Percentiles rank a stretch among this genome's conserved stretches.
phyloP scores from a whole-genome alignment of 2,113 vertebrate genomes.

The Pycnonotus jocosus region DNA sequence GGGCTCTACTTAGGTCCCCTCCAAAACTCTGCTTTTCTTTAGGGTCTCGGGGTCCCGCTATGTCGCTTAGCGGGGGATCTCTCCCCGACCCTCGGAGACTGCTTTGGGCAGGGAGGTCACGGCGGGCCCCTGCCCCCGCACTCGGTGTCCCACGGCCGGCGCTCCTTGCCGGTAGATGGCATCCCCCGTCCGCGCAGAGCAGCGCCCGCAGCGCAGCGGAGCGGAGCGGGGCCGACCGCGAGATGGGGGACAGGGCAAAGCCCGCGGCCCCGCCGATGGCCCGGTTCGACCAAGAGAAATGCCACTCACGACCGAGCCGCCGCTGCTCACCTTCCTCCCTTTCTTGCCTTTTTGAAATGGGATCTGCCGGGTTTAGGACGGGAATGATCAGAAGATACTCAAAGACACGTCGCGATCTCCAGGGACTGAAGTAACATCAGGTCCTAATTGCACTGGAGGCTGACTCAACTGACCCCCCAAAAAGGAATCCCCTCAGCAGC shows the following conservation, averaged over 20 bases:
- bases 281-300: fast-evolving
- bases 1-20: neutral
- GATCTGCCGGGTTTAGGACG: neutral
- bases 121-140: fast-evolving
- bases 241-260: neutral
- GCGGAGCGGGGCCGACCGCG: neutral
- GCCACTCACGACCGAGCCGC: too few relatives aligned
- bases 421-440: neutral
- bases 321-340: neutral
- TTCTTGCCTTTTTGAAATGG: neutral
- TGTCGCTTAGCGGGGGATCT: fast-evolving
- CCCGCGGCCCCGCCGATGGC: too few relatives aligned
- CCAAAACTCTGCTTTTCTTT: neutral
- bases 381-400: neutral
- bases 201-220: neutral
- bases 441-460: neutral
- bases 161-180: slow-evolving; percentile 34
- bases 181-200: neutral
- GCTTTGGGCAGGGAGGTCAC: neutral
- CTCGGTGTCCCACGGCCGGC: neutral
- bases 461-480: neutral
- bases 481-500: neutral
- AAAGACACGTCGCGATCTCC: neutral
- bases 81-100: neutral
- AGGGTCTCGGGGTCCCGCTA: fast-evolving